phyloP scores from a whole-genome alignment of 1,140 invertebrate species.

The Trissolcus basalis region DNA sequence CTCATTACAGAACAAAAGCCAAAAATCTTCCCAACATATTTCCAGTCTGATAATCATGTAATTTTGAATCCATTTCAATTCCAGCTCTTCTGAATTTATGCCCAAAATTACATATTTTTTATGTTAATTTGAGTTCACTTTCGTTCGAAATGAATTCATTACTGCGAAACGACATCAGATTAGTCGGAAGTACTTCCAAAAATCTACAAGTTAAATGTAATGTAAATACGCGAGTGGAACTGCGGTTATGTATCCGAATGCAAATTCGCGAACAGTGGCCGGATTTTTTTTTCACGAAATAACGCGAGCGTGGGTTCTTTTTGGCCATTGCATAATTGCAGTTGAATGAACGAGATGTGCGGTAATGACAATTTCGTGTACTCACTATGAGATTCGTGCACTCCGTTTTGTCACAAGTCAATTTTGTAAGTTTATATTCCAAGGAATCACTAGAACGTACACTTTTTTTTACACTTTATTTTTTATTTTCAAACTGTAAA shows the following conservation, averaged over 20 bases:
- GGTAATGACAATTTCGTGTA: no score
- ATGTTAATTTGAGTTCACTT: slow-evolving; percentile 22
- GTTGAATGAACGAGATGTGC: not conserved
- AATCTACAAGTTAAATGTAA: slow-evolving; percentile 41
- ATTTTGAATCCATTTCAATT: no score
- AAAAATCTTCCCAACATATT: no score
- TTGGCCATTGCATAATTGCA: slow-evolving; percentile 9
- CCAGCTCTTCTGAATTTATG: not conserved
- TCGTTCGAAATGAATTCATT: slow-evolving; percentile 36
- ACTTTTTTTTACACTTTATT: no score
- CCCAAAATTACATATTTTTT: slow-evolving; percentile 16
- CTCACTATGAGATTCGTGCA: slow-evolving; percentile 1
- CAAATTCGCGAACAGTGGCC: slow-evolving; percentile 8
- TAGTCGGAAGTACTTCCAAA: slow-evolving; percentile 17
- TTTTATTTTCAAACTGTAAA: no score
- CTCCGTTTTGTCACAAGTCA: not conserved
- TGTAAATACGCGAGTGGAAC: slow-evolving; percentile 17
- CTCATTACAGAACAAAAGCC: no score
- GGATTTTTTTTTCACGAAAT: slow-evolving; percentile 13
- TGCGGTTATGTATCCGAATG: slow-evolving; percentile 33
- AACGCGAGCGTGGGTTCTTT: slow-evolving; percentile 11
- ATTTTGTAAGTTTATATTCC: no score
- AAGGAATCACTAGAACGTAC: no score
- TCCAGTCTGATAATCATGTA: no score
- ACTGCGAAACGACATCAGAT: slow-evolving; percentile 21